phyloP scores from a whole-genome alignment of 2,113 vertebrate species.

The Rhabdornis inornatus region DNA sequence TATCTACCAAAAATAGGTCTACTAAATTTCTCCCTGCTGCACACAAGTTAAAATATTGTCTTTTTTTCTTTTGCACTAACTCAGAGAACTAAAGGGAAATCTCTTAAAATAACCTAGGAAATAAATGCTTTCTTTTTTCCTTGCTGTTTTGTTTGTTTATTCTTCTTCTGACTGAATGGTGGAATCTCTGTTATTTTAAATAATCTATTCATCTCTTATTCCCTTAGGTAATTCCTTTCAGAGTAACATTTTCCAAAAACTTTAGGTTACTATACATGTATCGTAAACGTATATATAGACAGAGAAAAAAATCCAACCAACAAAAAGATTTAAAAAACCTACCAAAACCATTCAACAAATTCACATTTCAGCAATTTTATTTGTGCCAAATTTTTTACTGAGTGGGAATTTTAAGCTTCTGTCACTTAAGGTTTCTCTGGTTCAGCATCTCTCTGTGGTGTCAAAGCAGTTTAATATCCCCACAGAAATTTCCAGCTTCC shows the following conservation, averaged over 20 bases:
- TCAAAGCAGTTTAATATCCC: background rate
- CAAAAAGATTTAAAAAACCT: background rate
- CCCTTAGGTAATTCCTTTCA: background rate
- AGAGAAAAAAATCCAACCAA: background rate
- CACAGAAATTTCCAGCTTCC: background rate
- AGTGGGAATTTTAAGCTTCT: constrained; percentile 14
- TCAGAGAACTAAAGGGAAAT: background rate
- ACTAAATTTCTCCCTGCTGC: background rate
- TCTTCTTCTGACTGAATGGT: background rate
- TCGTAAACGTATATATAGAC: background rate
- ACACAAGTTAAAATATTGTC: background rate
- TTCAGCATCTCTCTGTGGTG: background rate
- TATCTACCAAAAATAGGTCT: background rate
- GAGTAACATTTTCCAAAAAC: background rate
- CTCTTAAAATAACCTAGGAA: background rate
- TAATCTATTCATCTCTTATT: background rate
- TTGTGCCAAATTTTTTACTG: background rate
- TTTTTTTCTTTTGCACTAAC: background rate
- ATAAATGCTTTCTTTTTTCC: background rate
- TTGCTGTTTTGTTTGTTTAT: background rate
- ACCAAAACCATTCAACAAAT: background rate
- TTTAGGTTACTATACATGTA: background rate
- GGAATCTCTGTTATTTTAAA: background rate
- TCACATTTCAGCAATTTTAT: background rate
- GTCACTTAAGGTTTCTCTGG: background rate